These are phyloP conservation scores for Umimayanthus kanabou DNA, from an alignment of 92 coral and sea anemone species.

Conservation along the genomic window DNA sequence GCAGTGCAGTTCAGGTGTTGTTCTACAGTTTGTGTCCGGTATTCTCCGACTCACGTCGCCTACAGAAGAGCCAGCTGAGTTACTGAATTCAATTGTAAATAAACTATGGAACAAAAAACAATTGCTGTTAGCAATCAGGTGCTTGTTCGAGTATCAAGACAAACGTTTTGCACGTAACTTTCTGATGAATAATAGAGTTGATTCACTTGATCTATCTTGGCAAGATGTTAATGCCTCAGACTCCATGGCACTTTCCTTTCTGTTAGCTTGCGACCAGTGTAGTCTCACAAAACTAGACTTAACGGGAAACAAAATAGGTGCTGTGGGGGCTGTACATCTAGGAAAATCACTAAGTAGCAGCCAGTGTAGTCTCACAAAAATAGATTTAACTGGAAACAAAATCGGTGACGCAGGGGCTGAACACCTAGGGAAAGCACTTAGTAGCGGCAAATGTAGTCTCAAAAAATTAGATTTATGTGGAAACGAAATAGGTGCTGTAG, in stretches of 20 bases:
- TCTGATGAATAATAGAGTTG: not conserved
- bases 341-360: not conserved
- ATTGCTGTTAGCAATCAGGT: conserved; percentile 6
- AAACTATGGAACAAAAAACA: not conserved
- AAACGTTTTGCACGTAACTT: not conserved
- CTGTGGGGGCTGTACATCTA: not conserved
- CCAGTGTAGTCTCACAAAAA: not conserved
- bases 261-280: not conserved
- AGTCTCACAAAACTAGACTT: not conserved
- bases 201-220: not conserved
- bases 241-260: conserved; percentile 6
- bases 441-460: not conserved
- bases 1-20: conserved; percentile 8
- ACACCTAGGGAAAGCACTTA: not conserved
- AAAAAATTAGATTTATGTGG: not conserved
- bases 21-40: conserved; percentile 7
- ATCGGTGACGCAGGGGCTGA: conserved; percentile 1
- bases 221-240: not conserved
- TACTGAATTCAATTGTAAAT: not conserved
- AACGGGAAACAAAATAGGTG: not conserved
- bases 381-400: not conserved
- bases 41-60: not conserved
- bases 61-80: not conserved
- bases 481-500: not conserved
- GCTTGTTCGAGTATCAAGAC: conserved; percentile 5